These are phyloP conservation scores for Phylloscopus trochiloides DNA, from an alignment of 2,113 vertebrate species.

Conservation along the genomic window DNA sequence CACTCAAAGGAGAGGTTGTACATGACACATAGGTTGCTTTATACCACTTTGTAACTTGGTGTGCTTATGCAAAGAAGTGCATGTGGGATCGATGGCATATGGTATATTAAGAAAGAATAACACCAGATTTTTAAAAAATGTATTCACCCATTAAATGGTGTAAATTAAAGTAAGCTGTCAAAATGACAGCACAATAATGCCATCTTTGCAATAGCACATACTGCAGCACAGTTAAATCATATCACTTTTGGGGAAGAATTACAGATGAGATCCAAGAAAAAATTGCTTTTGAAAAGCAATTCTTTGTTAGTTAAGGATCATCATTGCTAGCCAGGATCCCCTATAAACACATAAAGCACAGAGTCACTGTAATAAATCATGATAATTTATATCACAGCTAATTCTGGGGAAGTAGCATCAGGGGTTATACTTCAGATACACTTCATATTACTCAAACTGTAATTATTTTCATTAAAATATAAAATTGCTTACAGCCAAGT, in stretches of 20 bases:
- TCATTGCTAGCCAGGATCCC: constrained; percentile 65
- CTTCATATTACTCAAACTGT: constrained; percentile 76
- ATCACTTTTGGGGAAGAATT: constrained; percentile 67
- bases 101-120: constrained; percentile 71
- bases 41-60: constrained; percentile 1
- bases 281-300: constrained; percentile 60
- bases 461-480: constrained; percentile 83
- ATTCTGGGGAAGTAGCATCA: constrained; percentile 69
- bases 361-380: constrained; percentile 74
- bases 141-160: constrained; percentile 71
- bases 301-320: constrained; percentile 66
- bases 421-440: constrained; percentile 74
- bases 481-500: constrained; percentile 75
- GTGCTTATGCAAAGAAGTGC: constrained; percentile 44
- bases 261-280: constrained; percentile 67
- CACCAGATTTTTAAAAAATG: constrained; percentile 58
- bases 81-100: constrained; percentile 65
- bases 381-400: constrained; percentile 77
- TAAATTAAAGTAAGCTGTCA: constrained; percentile 77
- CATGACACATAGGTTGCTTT: constrained; percentile 56
- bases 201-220: constrained; percentile 66
- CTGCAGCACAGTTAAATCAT: constrained; percentile 58
- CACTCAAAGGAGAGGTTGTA: constrained; percentile 25
- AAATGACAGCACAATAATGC: constrained; percentile 71
- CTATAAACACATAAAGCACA: constrained; percentile 60